phyloP scores from a whole-genome alignment of 2,888 invertebrate species.

The Rhopalosiphum nymphaeae region DNA sequence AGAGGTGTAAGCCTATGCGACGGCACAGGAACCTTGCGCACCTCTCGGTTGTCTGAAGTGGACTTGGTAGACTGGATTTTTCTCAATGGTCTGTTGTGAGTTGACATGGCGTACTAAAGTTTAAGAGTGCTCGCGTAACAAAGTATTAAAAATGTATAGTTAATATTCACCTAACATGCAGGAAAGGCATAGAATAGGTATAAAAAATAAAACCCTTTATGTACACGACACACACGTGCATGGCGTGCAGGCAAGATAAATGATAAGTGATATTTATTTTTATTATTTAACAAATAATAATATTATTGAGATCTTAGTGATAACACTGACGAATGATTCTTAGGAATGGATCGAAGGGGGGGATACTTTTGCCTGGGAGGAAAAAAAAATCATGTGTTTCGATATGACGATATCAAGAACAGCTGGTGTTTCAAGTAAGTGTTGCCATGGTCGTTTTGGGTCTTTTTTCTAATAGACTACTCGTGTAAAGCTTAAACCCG shows the following conservation, averaged over 20 bases:
- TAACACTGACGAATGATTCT: not conserved
- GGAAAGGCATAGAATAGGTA: not conserved
- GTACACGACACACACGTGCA: not conserved
- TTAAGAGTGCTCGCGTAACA: not conserved
- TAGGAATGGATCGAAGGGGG: not conserved
- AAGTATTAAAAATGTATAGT: not conserved
- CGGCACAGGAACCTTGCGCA: constrained; percentile 89
- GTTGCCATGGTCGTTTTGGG: constrained; percentile 15
- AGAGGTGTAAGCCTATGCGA: constrained; percentile 93
- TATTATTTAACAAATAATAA: not conserved
- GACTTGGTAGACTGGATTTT: constrained; percentile 54
- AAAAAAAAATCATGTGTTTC: constrained; percentile 36
- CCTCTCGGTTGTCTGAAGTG: constrained; percentile 54
- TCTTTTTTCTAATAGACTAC: not conserved
- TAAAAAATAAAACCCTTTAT: not conserved
- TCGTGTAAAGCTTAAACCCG: not conserved
- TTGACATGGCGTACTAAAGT: not conserved
- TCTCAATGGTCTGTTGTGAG: constrained; percentile 31
- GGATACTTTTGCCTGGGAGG: not conserved
- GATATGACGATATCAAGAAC: not conserved
- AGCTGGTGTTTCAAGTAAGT: not conserved
- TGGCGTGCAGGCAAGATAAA: not conserved
- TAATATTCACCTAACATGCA: not conserved
- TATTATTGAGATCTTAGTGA: not conserved
- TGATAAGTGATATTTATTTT: not conserved